Conservation (phyloP, 2,113 vertebrate species). For the Mandrillus leucophaeus region DNA sequence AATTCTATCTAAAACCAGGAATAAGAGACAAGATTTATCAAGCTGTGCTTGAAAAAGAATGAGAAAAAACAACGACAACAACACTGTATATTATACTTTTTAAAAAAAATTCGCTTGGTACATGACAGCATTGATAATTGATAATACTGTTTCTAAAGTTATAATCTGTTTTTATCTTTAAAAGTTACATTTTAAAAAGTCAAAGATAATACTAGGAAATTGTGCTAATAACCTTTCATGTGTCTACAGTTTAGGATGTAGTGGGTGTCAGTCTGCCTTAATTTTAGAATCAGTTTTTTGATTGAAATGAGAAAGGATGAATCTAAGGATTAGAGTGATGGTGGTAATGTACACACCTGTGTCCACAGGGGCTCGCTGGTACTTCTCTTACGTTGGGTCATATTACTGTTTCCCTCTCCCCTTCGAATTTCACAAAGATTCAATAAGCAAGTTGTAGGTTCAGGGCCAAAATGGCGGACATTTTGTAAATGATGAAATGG, state of each 20-base stretch:
- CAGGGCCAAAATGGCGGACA: neutral
- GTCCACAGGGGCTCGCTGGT: neutral
- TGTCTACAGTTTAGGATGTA: neutral
- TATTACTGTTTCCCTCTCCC: too few relatives aligned
- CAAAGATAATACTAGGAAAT: neutral
- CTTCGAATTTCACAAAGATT: neutral
- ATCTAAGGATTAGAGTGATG: neutral
- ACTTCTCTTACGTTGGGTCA: neutral
- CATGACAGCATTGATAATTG: neutral
- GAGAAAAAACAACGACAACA: neutral
- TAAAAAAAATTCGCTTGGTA: neutral
- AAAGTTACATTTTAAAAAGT: neutral
- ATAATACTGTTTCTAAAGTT: neutral
- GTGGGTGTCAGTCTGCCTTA: neutral
- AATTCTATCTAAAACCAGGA: neutral
- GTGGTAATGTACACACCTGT: neutral
- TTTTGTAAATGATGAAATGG: neutral
- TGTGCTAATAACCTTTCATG: neutral
- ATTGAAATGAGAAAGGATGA: neutral
- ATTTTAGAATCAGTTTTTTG: neutral
- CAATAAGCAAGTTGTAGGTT: neutral
- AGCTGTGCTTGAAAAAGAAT: neutral
- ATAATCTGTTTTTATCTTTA: neutral
- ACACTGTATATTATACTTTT: neutral
- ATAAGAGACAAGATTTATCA: neutral